Conservation (phyloP, 2,797 vertebrate species). For the Peromyscus attwateri region DNA sequence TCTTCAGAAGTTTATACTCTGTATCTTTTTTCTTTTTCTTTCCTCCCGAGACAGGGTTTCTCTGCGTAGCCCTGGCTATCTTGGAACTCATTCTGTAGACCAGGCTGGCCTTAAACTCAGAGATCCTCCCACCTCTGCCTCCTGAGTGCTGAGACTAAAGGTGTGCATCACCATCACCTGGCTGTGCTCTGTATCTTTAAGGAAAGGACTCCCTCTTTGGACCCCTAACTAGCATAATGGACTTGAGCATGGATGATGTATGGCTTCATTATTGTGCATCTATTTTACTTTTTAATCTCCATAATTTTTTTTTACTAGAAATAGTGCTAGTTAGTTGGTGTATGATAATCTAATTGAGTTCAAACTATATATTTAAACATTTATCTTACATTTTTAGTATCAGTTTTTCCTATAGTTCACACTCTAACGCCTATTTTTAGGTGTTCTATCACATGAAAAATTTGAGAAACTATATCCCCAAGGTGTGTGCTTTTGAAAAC, state of each 20-base stretch:
- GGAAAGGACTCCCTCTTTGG: not conserved
- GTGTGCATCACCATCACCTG: not conserved
- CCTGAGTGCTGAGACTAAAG: not conserved
- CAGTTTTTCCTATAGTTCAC: constrained; percentile 26
- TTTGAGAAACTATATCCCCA: constrained; percentile 19
- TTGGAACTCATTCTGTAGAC: not conserved
- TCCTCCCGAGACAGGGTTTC: not conserved
- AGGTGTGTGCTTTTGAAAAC: not conserved
- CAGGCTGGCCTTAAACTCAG: not conserved
- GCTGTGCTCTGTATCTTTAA: not conserved
- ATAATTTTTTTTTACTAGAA: constrained; percentile 49
- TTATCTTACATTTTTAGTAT: constrained; percentile 22
- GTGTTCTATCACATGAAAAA: not conserved
- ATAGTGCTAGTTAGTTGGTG: constrained; percentile 11
- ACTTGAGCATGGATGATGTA: fast-evolving
- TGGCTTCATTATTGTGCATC: not conserved
- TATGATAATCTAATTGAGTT: not conserved
- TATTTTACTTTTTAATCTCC: not conserved
- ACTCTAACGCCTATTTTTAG: not conserved
- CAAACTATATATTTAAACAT: not conserved
- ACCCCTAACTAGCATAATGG: not conserved
- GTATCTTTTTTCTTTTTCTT: not conserved
- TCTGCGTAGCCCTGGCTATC: not conserved
- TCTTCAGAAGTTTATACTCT: not conserved
- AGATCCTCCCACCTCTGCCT: not conserved